These are phyloP conservation scores for Eurytoma californica DNA, from an alignment of 2,888 invertebrate genomes.

Conservation along the genomic window DNA sequence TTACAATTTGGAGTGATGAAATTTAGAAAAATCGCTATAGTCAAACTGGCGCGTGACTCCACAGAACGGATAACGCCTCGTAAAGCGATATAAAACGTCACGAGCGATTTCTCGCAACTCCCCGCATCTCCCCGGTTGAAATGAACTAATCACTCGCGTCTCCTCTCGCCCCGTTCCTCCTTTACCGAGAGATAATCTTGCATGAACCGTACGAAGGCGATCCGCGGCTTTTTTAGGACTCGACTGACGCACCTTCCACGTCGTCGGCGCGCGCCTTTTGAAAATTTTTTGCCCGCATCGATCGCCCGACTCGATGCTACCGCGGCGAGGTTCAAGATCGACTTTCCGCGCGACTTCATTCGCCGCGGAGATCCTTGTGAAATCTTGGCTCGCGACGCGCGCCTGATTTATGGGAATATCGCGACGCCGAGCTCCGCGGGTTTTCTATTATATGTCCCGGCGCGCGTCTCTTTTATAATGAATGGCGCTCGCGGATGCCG, in stretches of 20 bases:
- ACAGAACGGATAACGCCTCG: background rate
- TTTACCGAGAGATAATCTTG: conserved; percentile 9
- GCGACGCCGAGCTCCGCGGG: conserved; percentile 9
- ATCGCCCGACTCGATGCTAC: conserved; percentile 30
- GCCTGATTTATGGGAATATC: conserved; percentile 58
- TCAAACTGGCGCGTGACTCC: no score
- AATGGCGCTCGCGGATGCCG: conserved; percentile 20
- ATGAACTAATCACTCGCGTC: conserved; percentile 31
- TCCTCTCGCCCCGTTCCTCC: background rate
- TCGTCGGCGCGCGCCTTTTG: conserved; percentile 23
- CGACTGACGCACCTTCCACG: background rate
- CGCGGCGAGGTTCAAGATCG: conserved; percentile 57
- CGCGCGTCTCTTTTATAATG: conserved; percentile 34
- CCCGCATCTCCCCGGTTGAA: conserved; percentile 12
- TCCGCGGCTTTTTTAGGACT: conserved; percentile 10
- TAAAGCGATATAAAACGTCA: conserved; percentile 20
- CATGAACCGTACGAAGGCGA: conserved; percentile 7
- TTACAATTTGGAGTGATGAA: no score
- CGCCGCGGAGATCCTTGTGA: conserved; percentile 56
- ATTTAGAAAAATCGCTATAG: no score
- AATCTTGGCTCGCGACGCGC: conserved; percentile 43
- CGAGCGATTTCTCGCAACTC: conserved; percentile 29
- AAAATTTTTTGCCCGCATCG: conserved; percentile 24
- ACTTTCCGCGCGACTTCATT: conserved; percentile 55
- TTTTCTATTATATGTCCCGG: conserved; percentile 31